These are phyloP conservation scores for Muntiacus muntjak DNA, from an alignment of 2,113 vertebrate species.

Conservation along the genomic window DNA sequence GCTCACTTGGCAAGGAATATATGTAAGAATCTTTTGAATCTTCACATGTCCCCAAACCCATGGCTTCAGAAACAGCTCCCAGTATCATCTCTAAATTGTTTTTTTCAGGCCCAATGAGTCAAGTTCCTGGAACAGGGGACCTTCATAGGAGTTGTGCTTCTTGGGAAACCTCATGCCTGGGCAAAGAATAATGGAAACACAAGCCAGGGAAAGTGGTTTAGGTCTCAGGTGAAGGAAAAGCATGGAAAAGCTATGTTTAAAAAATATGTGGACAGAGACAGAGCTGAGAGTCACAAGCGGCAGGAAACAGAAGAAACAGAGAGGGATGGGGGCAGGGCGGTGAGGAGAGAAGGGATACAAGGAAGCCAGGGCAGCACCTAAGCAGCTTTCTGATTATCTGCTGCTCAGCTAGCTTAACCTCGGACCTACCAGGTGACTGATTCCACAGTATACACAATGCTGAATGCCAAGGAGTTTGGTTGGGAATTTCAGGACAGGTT, in stretches of 20 bases:
- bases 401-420: background rate
- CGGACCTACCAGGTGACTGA: background rate
- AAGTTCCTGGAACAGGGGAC: background rate
- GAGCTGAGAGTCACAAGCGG: background rate
- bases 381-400: background rate
- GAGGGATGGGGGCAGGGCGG: fast-evolving
- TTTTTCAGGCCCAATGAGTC: background rate
- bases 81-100: background rate
- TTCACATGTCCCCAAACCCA: background rate
- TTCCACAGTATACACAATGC: background rate
- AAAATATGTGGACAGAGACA: background rate
- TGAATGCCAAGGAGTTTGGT: background rate
- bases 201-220: background rate
- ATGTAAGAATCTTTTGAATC: background rate
- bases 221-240: background rate
- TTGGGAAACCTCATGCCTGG: background rate
- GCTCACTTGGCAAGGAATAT: background rate
- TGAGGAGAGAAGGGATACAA: background rate
- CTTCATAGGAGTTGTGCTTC: background rate
- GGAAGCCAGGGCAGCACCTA: background rate
- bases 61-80: background rate
- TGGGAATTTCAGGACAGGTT: background rate
- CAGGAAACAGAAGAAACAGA: background rate
- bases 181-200: background rate
- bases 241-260: background rate